A percentile compares a stretch with the other conserved stretches of the same genome.
Evolutionary conservation across 1,140 invertebrate species (phyloP).

Genomic region (Bombus terrestris): DNA sequence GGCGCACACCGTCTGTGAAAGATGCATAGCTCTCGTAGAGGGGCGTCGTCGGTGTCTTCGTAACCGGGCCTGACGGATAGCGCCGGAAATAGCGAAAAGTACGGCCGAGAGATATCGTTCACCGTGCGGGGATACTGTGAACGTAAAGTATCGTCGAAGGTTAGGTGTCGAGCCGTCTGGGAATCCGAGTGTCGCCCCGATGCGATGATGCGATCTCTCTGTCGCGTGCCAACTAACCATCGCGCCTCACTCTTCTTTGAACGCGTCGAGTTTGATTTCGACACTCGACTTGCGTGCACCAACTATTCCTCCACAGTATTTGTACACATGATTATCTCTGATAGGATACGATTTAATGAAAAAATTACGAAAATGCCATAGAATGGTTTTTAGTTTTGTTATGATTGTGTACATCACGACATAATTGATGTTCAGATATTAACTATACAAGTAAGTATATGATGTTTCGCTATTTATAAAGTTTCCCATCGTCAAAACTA

Average conservation of each 20-base stretch:
- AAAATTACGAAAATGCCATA: neutral
- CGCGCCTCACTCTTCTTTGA: neutral
- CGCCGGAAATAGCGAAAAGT: conserved; percentile 80
- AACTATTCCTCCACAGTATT: neutral
- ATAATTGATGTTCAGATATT: too few species aligned
- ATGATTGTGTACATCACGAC: too few species aligned
- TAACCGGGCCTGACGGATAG: conserved; percentile 81
- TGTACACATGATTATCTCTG: too few species aligned
- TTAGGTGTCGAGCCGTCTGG: conserved; percentile 76
- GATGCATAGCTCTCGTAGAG: conserved; percentile 74
- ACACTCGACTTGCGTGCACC: neutral
- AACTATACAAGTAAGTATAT: too few species aligned
- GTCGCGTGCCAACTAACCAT: conserved; percentile 31
- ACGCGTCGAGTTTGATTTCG: neutral
- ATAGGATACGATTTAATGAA: neutral
- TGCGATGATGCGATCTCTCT: conserved; percentile 11
- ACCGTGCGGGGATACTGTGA: conserved; percentile 6
- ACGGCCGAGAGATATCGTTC: conserved; percentile 41
- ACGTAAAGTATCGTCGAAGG: conserved; percentile 65
- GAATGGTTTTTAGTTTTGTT: too few species aligned
- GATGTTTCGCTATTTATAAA: too few species aligned
- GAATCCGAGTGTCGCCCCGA: conserved; percentile 57
- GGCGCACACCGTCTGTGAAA: conserved; percentile 78
- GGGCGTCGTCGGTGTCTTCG: conserved; percentile 75
- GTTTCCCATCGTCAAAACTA: too few species aligned